A percentile compares a stretch with the other conserved stretches of the same genome.
phyloP scores from a whole-genome alignment of 2,888 invertebrate genomes.

The Xestobium rufovillosum region DNA sequence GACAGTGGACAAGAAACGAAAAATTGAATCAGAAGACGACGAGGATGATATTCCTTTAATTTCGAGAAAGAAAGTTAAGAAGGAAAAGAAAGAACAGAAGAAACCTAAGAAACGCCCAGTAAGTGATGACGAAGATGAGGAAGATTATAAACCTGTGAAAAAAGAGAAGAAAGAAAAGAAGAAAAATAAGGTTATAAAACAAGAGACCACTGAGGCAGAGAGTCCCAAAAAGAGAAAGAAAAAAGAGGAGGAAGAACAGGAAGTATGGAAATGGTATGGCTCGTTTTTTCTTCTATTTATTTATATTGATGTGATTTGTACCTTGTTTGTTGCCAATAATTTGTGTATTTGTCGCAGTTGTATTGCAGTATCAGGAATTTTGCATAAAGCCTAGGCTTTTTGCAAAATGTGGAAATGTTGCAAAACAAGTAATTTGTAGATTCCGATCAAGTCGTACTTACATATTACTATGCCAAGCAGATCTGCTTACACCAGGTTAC shows the following conservation, averaged over 20 bases:
- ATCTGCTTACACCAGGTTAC: too few relatives aligned
- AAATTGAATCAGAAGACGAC: constrained; percentile 54
- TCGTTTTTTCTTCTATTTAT: constrained; percentile 8
- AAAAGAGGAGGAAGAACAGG: constrained; percentile 71
- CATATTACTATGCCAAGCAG: too few relatives aligned
- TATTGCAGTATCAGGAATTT: too few relatives aligned
- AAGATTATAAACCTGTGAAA: constrained; percentile 51
- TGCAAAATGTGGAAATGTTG: too few relatives aligned
- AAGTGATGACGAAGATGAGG: constrained; percentile 50
- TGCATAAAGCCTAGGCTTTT: too few relatives aligned
- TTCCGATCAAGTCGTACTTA: too few relatives aligned
- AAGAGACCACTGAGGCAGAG: constrained; percentile 30
- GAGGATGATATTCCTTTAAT: constrained; percentile 58
- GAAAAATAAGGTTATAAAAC: constrained; percentile 32
- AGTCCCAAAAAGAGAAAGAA: constrained; percentile 61
- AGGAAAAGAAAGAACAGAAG: constrained; percentile 44
- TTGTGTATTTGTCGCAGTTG: too few relatives aligned
- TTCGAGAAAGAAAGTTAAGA: constrained; percentile 60
- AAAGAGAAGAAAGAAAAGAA: constrained; percentile 50
- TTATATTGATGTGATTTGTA: not conserved
- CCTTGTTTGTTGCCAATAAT: too few relatives aligned
- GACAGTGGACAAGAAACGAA: too few relatives aligned
- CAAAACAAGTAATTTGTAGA: too few relatives aligned
- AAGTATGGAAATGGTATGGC: constrained; percentile 87
- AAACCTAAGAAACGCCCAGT: constrained; percentile 45